Conservation (phyloP, 2,797 vertebrate genomes). For the Parotocinclus haroldoi region DNA sequence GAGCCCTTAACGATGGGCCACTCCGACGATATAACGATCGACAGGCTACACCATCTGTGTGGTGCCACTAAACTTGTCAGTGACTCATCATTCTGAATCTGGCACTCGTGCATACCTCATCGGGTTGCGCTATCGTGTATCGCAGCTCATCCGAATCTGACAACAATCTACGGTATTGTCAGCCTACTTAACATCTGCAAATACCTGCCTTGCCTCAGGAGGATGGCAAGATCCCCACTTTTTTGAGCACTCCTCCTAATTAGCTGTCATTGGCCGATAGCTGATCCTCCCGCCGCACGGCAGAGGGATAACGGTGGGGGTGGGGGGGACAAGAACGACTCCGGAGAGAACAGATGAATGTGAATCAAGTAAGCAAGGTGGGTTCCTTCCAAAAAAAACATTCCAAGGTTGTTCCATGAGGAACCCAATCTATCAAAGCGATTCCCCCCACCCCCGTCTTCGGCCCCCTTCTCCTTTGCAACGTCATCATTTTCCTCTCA, state of each 20-base stretch:
- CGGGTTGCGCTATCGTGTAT: not conserved
- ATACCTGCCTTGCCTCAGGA: constrained; percentile 52
- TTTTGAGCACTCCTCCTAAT: constrained; percentile 66
- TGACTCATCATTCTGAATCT: constrained; percentile 59
- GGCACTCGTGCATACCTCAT: constrained; percentile 24
- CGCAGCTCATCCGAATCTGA: constrained; percentile 45
- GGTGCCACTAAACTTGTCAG: constrained; percentile 50
- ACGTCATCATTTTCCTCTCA: constrained; percentile 80
- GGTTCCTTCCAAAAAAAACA: constrained; percentile 69
- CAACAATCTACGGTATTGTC: constrained; percentile 62
- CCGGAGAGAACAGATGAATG: not conserved
- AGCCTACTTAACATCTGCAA: constrained; percentile 64
- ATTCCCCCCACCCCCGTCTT: constrained; percentile 62
- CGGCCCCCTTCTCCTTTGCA: constrained; percentile 69
- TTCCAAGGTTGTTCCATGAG: constrained; percentile 80
- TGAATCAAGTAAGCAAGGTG: constrained; percentile 47
- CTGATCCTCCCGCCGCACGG: constrained; percentile 42
- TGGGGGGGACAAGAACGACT: constrained; percentile 1
- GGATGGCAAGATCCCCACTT: constrained; percentile 56
- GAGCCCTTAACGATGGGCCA: constrained; percentile 59
- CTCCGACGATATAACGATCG: constrained; percentile 53
- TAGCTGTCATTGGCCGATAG: constrained; percentile 59
- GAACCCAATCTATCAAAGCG: constrained; percentile 76
- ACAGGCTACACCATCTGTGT: constrained; percentile 68
- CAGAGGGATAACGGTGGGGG: constrained; percentile 7